Evolutionary conservation across 2,113 vertebrate genomes (phyloP), one percentile per base, ranked within the genome.

Genomic region (Capricornis sumatraensis): DNA sequence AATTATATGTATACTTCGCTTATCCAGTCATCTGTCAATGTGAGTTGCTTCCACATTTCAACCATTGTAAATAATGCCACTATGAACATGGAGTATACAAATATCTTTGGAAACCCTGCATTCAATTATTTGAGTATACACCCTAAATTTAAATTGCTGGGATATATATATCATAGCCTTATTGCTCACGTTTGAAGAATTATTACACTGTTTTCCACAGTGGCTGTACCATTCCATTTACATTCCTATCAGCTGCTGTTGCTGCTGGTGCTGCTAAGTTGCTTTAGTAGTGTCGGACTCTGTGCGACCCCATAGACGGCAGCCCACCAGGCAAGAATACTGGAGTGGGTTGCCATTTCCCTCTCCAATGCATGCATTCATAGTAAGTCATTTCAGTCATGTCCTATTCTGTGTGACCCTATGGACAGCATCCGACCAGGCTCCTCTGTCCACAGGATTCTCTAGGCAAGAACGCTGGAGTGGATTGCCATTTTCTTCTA

Each of bases 241-340:
- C 17, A 36, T 36, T 71, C 1, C 64, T 71, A 71, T 36, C 64
- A 71, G 64, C 64, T 71, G n/a, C 7, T 62, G 60, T 7, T 62
- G 25, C 30, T 64, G 57, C 25, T 58, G 60, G 7, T n/a, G 33
- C 64, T 67, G 33, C 64, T 71, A 67, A 21, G 7, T n/a, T 16
- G 33, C 33, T 19, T 67, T 64, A 67, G 64, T 36, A 4, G 0
- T 36, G 33, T 67, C 8, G 0, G n/a, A 36, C 64, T 11, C 64
- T 71, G 9, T 21, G n/a, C 0, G 0, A 21, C 17, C 2, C n/a
- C 64, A 36, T 71, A 2, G 17, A 36, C 0, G 2, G 17, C n/a
- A 71, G 17, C n/a, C 64, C 64, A 21, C 17, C 64, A 71, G 64
- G 19, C 64, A 71, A 71, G 64, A 36, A 36, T 21, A 71, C n/a